Conservation (phyloP, 2,888 invertebrate species). For the Euclidia mi region DNA sequence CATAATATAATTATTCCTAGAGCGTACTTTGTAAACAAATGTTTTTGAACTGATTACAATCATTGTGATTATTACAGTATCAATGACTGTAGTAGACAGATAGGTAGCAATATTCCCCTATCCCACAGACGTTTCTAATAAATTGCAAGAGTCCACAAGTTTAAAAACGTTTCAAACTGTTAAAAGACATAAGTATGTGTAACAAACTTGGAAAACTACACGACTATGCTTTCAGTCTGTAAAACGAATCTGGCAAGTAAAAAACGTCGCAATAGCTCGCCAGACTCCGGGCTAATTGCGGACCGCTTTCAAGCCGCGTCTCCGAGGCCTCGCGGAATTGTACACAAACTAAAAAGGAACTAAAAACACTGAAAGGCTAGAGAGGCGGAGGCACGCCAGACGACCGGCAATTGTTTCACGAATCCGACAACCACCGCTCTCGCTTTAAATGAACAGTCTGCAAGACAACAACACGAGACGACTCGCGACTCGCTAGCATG, state of each 20-base stretch:
- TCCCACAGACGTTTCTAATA: too few relatives aligned
- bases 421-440: slow-evolving; percentile 46
- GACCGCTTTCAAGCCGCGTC: slow-evolving; percentile 74
- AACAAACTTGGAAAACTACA: not conserved
- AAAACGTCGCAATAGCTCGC: slow-evolving; percentile 46
- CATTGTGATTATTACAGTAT: too few relatives aligned
- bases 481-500: too few relatives aligned
- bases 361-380: slow-evolving; percentile 68
- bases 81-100: too few relatives aligned
- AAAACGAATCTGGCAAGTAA: slow-evolving; percentile 39
- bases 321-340: slow-evolving; percentile 63
- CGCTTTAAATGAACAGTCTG: slow-evolving; percentile 62
- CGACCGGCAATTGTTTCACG: slow-evolving; percentile 68
- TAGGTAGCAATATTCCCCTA: too few relatives aligned
- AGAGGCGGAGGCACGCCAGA: slow-evolving; percentile 59
- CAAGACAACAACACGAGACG: slow-evolving; percentile 18
- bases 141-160: too few relatives aligned
- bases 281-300: slow-evolving; percentile 77
- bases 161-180: too few relatives aligned
- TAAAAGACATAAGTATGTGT: too few relatives aligned
- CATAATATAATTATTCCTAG: too few relatives aligned
- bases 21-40: too few relatives aligned
- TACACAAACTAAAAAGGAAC: slow-evolving; percentile 73
- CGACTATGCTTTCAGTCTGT: slow-evolving; percentile 26
- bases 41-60: too few relatives aligned